These are phyloP conservation scores for Lucilia sericata DNA, from an alignment of 1,140 invertebrate species.

Conservation along the genomic window DNA sequence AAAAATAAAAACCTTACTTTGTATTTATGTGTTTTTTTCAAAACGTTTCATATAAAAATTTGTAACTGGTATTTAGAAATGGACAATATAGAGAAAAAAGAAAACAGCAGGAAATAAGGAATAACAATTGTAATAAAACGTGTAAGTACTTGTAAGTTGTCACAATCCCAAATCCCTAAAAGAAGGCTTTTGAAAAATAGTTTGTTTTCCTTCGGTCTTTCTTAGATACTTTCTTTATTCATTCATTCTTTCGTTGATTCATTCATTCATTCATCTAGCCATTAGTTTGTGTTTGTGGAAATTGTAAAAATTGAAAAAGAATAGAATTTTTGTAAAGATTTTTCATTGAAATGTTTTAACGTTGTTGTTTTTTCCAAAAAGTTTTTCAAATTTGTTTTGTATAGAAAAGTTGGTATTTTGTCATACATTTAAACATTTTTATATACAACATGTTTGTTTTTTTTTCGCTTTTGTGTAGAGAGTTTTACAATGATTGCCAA, in stretches of 20 bases:
- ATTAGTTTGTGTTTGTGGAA: not conserved
- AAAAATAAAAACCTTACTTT: not conserved
- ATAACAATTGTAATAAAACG: not conserved
- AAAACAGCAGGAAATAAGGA: not conserved
- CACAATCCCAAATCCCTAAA: constrained; percentile 7
- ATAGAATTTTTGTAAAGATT: not conserved
- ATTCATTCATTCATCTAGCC: not conserved
- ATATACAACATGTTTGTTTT: not conserved
- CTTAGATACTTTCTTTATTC: not conserved
- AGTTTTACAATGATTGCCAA: constrained; percentile 5
- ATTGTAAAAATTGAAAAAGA: not conserved
- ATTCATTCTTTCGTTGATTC: not conserved
- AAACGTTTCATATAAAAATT: not conserved
- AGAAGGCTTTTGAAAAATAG: not conserved
- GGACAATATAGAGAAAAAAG: not conserved
- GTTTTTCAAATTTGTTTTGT: too few relatives aligned
- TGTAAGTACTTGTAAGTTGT: constrained; percentile 22
- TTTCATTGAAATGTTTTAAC: not conserved
- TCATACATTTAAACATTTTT: not conserved
- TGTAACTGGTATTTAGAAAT: not conserved
- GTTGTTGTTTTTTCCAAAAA: too few relatives aligned
- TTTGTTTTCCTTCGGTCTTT: not conserved
- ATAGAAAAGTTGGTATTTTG: not conserved
- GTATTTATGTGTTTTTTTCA: too few relatives aligned
- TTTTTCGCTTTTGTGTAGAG: not conserved